phyloP scores from a whole-genome alignment of 1,140 invertebrate species.

The Drosophila takahashii region DNA sequence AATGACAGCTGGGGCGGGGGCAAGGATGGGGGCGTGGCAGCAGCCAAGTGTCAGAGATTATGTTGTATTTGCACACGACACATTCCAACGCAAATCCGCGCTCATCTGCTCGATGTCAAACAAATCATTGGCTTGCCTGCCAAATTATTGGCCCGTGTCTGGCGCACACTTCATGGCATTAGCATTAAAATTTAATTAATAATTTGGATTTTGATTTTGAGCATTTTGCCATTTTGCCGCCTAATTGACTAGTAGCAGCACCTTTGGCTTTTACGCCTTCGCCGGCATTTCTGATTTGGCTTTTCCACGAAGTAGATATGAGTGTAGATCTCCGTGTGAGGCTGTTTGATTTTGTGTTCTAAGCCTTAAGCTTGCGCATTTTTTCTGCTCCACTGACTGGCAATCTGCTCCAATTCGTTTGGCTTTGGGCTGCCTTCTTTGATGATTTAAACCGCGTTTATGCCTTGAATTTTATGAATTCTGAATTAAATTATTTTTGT shows the following conservation, averaged over 20 bases:
- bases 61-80: slow-evolving; percentile 64
- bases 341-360: slow-evolving; percentile 18
- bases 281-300: slow-evolving; percentile 53
- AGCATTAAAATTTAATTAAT: slow-evolving; percentile 76
- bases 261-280: slow-evolving; percentile 59
- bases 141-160: slow-evolving; percentile 6
- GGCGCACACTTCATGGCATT: slow-evolving; percentile 45
- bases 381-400: slow-evolving; percentile 71
- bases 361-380: slow-evolving; percentile 59
- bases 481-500: no score
- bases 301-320: slow-evolving; percentile 19
- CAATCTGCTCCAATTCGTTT: slow-evolving; percentile 54
- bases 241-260: slow-evolving; percentile 65
- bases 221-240: slow-evolving; percentile 42
- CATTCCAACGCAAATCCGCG: slow-evolving; percentile 28
- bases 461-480: not conserved
- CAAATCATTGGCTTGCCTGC: slow-evolving; percentile 15
- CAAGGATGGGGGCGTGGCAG: slow-evolving; percentile 15
- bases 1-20: slow-evolving; percentile 37
- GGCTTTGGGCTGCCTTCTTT: slow-evolving; percentile 35
- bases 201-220: slow-evolving; percentile 37
- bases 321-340: slow-evolving; percentile 8
- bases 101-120: slow-evolving; percentile 32
- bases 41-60: slow-evolving; percentile 73
- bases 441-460: slow-evolving; percentile 38